These are phyloP conservation scores for Drosophila incognita DNA, from an alignment of 2,888 invertebrate species.

Conservation along the genomic window DNA sequence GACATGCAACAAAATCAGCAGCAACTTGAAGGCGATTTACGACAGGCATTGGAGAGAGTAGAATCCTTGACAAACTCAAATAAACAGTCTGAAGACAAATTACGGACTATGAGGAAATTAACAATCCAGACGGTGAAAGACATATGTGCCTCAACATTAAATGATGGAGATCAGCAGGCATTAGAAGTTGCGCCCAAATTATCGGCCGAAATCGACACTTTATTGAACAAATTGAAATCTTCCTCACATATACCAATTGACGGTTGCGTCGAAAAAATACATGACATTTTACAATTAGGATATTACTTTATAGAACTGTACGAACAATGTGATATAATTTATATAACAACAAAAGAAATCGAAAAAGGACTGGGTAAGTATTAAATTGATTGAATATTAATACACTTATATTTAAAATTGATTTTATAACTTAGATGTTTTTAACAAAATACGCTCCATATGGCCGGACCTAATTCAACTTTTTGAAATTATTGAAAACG, in stretches of 20 bases:
- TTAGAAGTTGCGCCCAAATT: conserved; percentile 65
- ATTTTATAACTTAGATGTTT: conserved; percentile 52
- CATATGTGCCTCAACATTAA: conserved; percentile 59
- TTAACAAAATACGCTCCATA: conserved; percentile 53
- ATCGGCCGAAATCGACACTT: conserved; percentile 51
- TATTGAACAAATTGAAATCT: conserved; percentile 54
- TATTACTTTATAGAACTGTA: conserved; percentile 65
- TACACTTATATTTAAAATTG: background rate
- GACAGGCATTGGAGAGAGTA: conserved; percentile 25
- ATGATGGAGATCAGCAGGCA: conserved; percentile 52
- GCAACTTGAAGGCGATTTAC: conserved; percentile 36
- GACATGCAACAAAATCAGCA: conserved; percentile 30
- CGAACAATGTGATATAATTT: conserved; percentile 74
- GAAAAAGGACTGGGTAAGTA: conserved; percentile 74
- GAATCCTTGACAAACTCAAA: conserved; percentile 37
- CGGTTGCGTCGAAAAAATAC: conserved; percentile 39
- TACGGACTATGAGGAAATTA: conserved; percentile 43
- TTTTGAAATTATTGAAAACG: conserved; percentile 45
- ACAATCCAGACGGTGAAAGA: conserved; percentile 61
- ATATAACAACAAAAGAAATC: conserved; percentile 75
- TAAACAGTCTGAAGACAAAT: conserved; percentile 31
- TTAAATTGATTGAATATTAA: background rate
- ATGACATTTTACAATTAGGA: conserved; percentile 63
- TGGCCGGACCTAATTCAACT: conserved; percentile 56
- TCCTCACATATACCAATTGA: conserved; percentile 30